Conservation (phyloP, 2,113 vertebrate species). For the Lophotis ruficrista region DNA sequence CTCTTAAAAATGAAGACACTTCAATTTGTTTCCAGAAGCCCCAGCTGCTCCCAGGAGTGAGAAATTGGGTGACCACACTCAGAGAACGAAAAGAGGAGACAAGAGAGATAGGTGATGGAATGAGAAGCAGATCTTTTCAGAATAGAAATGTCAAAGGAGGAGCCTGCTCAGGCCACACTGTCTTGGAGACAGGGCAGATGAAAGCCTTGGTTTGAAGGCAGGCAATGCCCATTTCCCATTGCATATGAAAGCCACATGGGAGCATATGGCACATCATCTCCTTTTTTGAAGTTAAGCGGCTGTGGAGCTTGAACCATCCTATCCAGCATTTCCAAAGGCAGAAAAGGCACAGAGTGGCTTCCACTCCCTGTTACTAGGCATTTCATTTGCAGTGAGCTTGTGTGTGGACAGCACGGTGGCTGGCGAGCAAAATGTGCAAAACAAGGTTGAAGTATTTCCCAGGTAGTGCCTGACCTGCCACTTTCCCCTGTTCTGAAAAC, state of each 20-base stretch:
- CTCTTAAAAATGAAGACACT: slow-evolving; percentile 44
- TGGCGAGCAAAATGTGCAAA: neutral
- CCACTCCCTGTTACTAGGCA: neutral
- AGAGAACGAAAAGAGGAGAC: neutral
- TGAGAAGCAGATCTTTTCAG: neutral
- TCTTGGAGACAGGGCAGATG: neutral
- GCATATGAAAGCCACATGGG: neutral
- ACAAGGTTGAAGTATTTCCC: neutral
- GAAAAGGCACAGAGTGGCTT: neutral
- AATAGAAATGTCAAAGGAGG: neutral
- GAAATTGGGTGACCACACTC: neutral
- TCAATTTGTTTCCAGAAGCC: neutral
- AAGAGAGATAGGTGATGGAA: neutral
- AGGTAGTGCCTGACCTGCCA: neutral
- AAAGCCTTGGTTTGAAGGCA: neutral
- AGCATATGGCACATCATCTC: neutral
- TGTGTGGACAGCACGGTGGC: rapidly evolving
- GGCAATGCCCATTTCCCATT: neutral
- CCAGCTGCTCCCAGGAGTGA: slow-evolving; percentile 26
- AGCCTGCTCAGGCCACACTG: neutral
- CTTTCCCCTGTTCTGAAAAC: neutral
- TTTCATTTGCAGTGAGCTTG: neutral
- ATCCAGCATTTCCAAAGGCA: neutral
- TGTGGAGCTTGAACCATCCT: neutral
- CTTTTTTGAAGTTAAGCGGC: neutral